Base-by-base conservation (phyloP, 2,113 vertebrate species). In the Thalassoma bifasciatum region DNA sequence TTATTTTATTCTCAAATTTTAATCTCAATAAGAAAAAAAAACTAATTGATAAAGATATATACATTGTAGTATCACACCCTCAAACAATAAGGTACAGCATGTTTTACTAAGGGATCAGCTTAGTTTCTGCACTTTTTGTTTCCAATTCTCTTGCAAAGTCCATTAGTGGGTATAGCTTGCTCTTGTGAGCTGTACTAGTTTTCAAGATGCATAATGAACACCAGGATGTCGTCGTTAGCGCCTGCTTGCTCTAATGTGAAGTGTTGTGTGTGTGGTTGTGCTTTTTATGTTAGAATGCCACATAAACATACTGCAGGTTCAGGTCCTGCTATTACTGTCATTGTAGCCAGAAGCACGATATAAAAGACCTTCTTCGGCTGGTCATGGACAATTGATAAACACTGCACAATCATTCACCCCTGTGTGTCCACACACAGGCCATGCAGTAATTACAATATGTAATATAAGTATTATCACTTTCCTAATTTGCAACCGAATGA, bases 401-500 rank as follows among this genome's bases (percentile, higher is more conserved):
- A 57, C 46, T 2, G 0, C 0, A 34, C 38, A 23, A 52, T 54
- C 49, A 60, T 34, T 69, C 66, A 62, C 36, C 65, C 37, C 30
- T 74, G 66, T 51, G 40, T 21, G 23, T 52, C 58, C 61, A 68
- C 42, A 47, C 74, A 58, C 19, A n/a, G 53, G 36, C 65, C 14
- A 14, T 51, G n/a, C 47, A 23, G 61, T 80, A 74, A 84, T 88
- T 85, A 86, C 47, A 70, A 82, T 77, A 81, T 53, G 78, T 87
- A 81, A 82, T 75, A 77, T 30, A 77, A n/a, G 42, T 66, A 88
- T 91, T 85, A 87, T 80, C 72, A 86, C 86, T 80, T 84, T 78
- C 13, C 72, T 83, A 78, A 88, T 89, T 87, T 86, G 72, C 85
- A 83, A 44, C 34, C 23, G 46, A 89, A 88, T 84, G 68, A 76